Evolutionary conservation across 1,140 invertebrate species (phyloP).

Genomic region (Drusus annulatus): DNA sequence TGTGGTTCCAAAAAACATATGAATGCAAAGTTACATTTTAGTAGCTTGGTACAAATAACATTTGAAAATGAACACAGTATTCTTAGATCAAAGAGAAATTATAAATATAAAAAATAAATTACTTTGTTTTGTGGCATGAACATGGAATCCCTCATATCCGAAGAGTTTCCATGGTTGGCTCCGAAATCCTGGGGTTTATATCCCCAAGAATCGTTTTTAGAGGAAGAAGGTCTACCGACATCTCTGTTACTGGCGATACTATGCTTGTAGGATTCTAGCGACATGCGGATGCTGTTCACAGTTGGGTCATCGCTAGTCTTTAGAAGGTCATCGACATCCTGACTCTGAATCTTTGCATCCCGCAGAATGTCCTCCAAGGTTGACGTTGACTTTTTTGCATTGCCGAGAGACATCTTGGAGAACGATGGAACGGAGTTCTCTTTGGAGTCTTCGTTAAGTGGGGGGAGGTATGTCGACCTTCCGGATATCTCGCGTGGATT

Average conservation of each 20-base stretch:
- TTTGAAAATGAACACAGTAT: neutral
- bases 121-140: conserved; percentile 32
- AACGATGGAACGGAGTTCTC: conserved; percentile 43
- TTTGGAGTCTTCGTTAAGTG: conserved; percentile 40
- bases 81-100: neutral
- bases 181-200: conserved; percentile 40
- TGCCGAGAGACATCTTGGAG: neutral
- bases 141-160: conserved; percentile 51
- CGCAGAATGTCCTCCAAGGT: conserved; percentile 42
- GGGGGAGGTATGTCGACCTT: conserved; percentile 45
- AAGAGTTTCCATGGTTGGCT: conserved; percentile 20
- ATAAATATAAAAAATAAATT: neutral
- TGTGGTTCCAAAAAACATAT: too few species aligned
- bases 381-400: conserved; percentile 9
- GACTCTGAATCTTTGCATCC: conserved; percentile 51
- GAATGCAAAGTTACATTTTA: too few species aligned
- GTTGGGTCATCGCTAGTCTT: conserved; percentile 38
- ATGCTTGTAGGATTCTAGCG: conserved; percentile 42
- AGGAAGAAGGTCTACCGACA: neutral
- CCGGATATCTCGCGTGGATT: conserved; percentile 54
- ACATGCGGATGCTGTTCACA: conserved; percentile 44
- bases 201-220: conserved; percentile 50
- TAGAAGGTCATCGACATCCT: conserved; percentile 45
- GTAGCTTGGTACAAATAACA: neutral
- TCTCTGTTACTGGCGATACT: conserved; percentile 28